Base-by-base conservation (phyloP, 2,113 vertebrate genomes). In the Apodemus speciosus region DNA sequence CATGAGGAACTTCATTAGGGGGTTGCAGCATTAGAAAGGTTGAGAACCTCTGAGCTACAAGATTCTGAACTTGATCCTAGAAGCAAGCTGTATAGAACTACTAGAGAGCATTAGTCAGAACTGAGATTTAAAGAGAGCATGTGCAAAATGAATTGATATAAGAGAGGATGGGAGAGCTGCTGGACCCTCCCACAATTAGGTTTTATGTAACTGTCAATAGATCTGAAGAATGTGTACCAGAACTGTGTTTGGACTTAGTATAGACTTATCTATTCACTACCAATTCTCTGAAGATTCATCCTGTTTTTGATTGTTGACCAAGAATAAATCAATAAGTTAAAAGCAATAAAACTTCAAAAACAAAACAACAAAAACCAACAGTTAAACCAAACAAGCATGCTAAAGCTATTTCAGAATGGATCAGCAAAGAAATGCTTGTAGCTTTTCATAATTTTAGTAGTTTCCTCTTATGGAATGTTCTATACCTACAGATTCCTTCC, bases 291-390 rank as follows among this genome's bases (percentile, higher is more conserved):
- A 88, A 85, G n/a, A 38, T 73, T 11, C 49, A 69, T 51, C 21
- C 20, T 40, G n/a, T 35, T 84, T 15, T 16, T 85, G 66, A 75
- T 66, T 89, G 21, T 93, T 58, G 35, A 93, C 23, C 35, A 80
- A 46, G 64, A 1, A 58, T 4, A 88, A 64, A 27, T 43, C 23
- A 3, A 83, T 71, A 84, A 80, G 43, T 60, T 77, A 56, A 38
- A 4, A 38, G 27, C 46, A 73, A 46, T 20, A 43, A 32, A 90
- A 86, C 43, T 90, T 15, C 81, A 92, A 95, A 89, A 40, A 83
- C 16, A 5, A 6, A 79, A 35, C 32, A 68, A 10, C 32, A 35
- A 35, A 68, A 68, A 16, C 14, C 43, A 77, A 46, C 2, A 64
- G 13, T 18, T 35, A 51, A 95, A 51, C 30, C 11, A 51, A 93